phyloP scores from a whole-genome alignment of 1,140 invertebrate genomes.

The Cyclina sinensis region DNA sequence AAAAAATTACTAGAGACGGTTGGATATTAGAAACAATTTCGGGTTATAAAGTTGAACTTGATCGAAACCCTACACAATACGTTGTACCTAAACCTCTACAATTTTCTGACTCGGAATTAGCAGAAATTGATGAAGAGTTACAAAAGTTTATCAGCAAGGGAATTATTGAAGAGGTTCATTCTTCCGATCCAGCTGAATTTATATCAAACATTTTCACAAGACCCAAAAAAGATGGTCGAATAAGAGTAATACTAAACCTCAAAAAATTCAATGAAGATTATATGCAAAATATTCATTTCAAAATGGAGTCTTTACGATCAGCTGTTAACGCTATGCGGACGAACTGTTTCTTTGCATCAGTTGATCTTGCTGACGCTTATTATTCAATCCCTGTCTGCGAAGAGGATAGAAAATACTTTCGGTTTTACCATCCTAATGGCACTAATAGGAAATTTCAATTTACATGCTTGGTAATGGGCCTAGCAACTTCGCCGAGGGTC shows the following conservation, averaged over 20 bases:
- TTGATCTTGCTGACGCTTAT: slow-evolving; percentile 31
- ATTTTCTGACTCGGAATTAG: not conserved
- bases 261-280: slow-evolving; percentile 17
- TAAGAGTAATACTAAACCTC: not conserved
- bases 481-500: no score
- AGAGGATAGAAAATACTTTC: not conserved
- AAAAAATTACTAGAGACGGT: slow-evolving; percentile 15
- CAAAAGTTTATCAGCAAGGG: not conserved
- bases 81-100: not conserved
- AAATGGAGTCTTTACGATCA: not conserved
- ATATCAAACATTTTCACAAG: slow-evolving; percentile 18
- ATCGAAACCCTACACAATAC: not conserved
- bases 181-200: not conserved
- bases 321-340: not conserved
- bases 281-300: slow-evolving; percentile 14
- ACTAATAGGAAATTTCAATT: not conserved
- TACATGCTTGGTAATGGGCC: slow-evolving; percentile 13
- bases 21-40: slow-evolving; percentile 36
- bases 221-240: slow-evolving; percentile 14
- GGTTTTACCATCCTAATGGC: not conserved
- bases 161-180: not conserved
- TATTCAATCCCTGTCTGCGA: not conserved
- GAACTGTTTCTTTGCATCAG: slow-evolving; percentile 3
- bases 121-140: not conserved
- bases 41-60: slow-evolving; percentile 40